Base-by-base conservation (phyloP, 2,797 vertebrate genomes). In the Gadopsis marmoratus region DNA sequence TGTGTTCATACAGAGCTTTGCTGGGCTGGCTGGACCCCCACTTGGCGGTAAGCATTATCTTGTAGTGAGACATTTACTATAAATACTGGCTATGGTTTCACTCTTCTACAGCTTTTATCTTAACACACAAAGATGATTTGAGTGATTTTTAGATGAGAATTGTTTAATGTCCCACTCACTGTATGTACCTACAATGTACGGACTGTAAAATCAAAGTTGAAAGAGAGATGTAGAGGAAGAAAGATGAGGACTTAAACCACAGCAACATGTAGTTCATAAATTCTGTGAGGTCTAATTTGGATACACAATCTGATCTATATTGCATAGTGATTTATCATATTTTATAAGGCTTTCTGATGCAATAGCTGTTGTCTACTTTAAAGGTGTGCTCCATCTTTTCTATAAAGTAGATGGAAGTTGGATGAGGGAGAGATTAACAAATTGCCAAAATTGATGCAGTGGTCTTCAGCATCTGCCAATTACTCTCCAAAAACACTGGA, bases 1-100 rank as follows among this genome's bases (percentile, higher is more conserved):
- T 0, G 95, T 98, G 71, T 99, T 97, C 93, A 97, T 98, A 76
- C 98, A 99, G 1, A 99, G 98, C 93, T 95, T 99, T 55, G 94
- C 98, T 8, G 97, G 97, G 67, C 94, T 99, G 93, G 97, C 96
- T 0, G 98, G 98, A 83, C 97, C 98, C 60, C 98, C 98, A 48
- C 94, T 99, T 4, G 97, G 96, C 97, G 98, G 98, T 99, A 96
- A 92, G 83, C 13, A 7, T 54, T 14, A 2, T 51, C 33, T 59
- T 65, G 7, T 26, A 37, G 31, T 31, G 10, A 17, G 3, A 19
- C 37, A 37, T 53, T 47, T 43, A 33, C 48, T 8, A 16, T 11
- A n/a, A 61, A 59, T 12, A 63, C 10, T 14, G n/a, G 14, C 21
- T 29, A 45, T 56, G 37, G 55, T 60, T 51, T 7, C 7, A 47